Evolutionary conservation across 2,888 invertebrate species (phyloP), one percentile per base, ranked within the genome.

Genomic region (Mimas tiliae): DNA sequence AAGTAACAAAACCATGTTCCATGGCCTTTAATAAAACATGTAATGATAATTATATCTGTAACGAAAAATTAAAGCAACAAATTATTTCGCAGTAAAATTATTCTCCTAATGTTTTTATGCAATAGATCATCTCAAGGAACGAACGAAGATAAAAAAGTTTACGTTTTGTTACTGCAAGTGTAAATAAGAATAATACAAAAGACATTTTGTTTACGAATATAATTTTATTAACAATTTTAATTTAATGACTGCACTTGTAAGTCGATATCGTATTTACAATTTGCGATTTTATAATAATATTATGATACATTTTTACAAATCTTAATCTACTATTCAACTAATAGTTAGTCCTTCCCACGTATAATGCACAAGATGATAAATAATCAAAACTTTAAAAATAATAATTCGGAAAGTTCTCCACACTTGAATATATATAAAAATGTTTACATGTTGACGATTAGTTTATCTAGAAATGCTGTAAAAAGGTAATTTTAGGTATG

Each of bases 161-260:
- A 55, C 68, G 34, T 42, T 47, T 65, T 55, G n/a, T 48, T 58
- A 14, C 8, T 53, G 51, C 11, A 42, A 66, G 38, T 51, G 63
- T 19, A 55, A 58, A 33, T 33, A 69, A 38, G 73, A 81, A 83
- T 81, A 87, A 90, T 88, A 88, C 90, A 86, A 91, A 85, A 79
- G 79, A 65, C 62, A 65, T 69, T 66, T 83, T 91, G 92, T 90
- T 93, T 93, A 93, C 84, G 93, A 93, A 93, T 93, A 93, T 93
- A 93, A 89, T 93, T 93, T 93, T 93, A 93, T 93, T 93, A 93
- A 93, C 93, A 93, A 91, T 91, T 85, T 93, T 91, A 92, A 88
- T 92, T 93, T 92, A 93, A 90, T 93, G 93, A 93, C 92, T 93
- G 93, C 91, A 91, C 79, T 72, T 90, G 85, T 90, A 88, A 92